Evolutionary conservation across 2,113 vertebrate genomes (phyloP).

Genomic region (Trinectes maculatus): DNA sequence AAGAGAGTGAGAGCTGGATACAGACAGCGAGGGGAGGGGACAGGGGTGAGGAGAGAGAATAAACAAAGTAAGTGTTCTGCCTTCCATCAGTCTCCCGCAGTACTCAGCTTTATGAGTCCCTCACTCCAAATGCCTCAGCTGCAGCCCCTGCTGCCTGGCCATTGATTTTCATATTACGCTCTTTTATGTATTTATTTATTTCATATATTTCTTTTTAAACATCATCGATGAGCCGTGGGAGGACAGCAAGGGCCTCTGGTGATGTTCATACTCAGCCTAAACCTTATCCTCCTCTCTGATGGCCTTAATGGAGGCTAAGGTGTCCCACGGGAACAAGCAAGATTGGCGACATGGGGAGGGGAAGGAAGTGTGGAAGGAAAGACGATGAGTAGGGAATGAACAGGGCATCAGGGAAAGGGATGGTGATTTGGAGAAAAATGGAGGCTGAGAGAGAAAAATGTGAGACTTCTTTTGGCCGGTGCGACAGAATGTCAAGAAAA

Average conservation of each 20-base stretch:
- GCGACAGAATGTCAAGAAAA: conserved; percentile 5
- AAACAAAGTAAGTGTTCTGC: conserved; percentile 82
- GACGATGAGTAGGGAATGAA: neutral
- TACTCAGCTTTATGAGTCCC: conserved; percentile 82
- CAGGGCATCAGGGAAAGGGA: neutral
- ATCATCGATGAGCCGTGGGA: conserved; percentile 83
- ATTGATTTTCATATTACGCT: conserved; percentile 87
- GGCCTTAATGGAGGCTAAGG: conserved; percentile 86
- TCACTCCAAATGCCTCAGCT: conserved; percentile 73
- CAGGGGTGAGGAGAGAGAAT: conserved; percentile 74
- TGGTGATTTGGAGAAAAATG: conserved; percentile 22
- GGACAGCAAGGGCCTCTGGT: conserved; percentile 77
- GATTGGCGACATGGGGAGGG: conserved; percentile 40
- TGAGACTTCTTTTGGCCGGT: conserved; percentile 19
- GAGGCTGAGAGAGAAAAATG: too few species aligned
- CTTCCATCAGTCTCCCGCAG: conserved; percentile 78
- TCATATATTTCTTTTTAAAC: conserved; percentile 88
- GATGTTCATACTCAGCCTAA: conserved; percentile 80
- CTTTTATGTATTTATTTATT: conserved; percentile 88
- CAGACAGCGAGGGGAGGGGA: conserved; percentile 70
- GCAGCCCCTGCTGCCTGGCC: conserved; percentile 65
- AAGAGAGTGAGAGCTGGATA: conserved; percentile 67
- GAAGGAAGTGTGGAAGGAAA: conserved; percentile 12
- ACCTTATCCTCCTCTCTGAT: conserved; percentile 81
- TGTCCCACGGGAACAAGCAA: conserved; percentile 76